Base-by-base conservation (phyloP, 2,888 invertebrate genomes). In the Amphipoea lucens region DNA sequence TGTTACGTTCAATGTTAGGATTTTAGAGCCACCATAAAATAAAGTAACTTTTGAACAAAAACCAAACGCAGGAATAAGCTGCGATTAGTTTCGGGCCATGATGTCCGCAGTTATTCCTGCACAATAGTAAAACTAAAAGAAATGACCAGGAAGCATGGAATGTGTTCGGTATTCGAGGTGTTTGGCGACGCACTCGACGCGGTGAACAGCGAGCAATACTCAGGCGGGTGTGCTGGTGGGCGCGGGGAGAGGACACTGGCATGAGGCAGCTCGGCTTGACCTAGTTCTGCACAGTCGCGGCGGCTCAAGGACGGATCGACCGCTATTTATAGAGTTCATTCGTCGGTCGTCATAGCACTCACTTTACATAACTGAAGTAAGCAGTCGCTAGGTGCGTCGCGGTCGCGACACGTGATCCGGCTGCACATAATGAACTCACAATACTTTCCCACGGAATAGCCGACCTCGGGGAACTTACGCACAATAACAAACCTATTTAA, bases 281-380 rank as follows among this genome's bases (percentile, higher is more conserved):
- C 96, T 93, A 96, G 95, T 96, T 97, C 93, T 94, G 94, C 92
- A 92, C 91, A 95, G 94, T 94, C 93, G 94, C 94, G 92, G 86
- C 93, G 93, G 94, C 96, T 96, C 96, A 97, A 97, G 96, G 97
- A 96, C 97, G 95, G 94, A 96, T 95, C 95, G 95, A 93, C 94
- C 94, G 96, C 96, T 96, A 97, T 97, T 96, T 95, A 96, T 96
- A 96, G 94, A 95, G 94, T 95, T 94, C 94, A 95, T 94, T 95
- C 94, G 94, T 92, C 93, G 93, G 94, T 95, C 95, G 94, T 94
- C 95, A 95, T 94, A 93, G 92, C 93, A 95, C 93, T 94, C 93
- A 93, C 94, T 96, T 96, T 96, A 96, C 96, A 96, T 96, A 96
- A 96, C 95, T 93, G 93, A 94, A 94, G 93, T 91, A 92, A 92